These are phyloP conservation scores for Meleagris gallopavo DNA, from an alignment of 2,113 vertebrate species.

Conservation along the genomic window DNA sequence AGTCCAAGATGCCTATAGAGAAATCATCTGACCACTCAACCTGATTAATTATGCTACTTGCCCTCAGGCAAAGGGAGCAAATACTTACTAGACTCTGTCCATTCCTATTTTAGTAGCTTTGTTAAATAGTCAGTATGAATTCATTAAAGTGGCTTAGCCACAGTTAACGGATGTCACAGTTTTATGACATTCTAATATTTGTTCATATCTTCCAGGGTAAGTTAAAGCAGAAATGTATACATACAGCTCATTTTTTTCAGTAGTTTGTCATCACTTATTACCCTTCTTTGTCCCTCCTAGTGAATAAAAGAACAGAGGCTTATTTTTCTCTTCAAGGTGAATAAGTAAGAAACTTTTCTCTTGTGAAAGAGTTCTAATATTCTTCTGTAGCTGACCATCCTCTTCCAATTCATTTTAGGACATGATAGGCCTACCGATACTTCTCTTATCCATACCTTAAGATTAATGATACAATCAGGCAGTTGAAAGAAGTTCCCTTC, in stretches of 20 bases:
- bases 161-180: neutral
- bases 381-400: neutral
- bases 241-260: neutral
- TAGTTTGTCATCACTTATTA: neutral
- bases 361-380: neutral
- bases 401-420: constrained; percentile 2
- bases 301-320: neutral
- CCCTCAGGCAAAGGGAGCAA: neutral
- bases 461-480: neutral
- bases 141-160: neutral
- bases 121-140: neutral
- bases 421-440: neutral
- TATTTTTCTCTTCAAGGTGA: constrained; percentile 7
- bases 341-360: neutral
- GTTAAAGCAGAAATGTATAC: neutral
- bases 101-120: neutral
- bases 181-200: neutral
- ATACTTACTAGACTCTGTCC: neutral
- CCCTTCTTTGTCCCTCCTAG: neutral
- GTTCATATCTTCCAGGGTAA: neutral
- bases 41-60: neutral
- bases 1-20: neutral
- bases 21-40: neutral
- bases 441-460: neutral
- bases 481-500: neutral